Evolutionary conservation across 1,140 invertebrate species (phyloP), one percentile per base, ranked within the genome.

Genomic region (Philotrypesis tridentata): DNA sequence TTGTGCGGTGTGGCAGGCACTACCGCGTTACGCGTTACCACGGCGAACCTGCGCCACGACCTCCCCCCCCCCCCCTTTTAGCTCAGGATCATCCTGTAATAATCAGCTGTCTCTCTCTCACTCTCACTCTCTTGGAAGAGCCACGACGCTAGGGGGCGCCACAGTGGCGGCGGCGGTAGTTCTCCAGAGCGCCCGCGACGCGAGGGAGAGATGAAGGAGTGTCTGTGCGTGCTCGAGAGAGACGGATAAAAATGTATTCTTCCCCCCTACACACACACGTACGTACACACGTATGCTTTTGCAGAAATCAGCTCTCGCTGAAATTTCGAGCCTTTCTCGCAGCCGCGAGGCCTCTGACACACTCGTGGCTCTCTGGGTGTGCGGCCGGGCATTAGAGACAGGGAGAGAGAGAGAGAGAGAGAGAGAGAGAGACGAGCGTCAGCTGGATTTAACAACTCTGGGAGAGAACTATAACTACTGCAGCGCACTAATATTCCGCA

Each of bases 361-460:
- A 37, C 33, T 37, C 33, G 9, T 37, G 9, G n/a, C n/a, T n/a
- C n/a, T n/a, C n/a, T n/a, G n/a, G n/a, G n/a, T n/a, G n/a, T n/a
- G n/a, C n/a, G n/a, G n/a, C n/a, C n/a, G n/a, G 61, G 61, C n/a
- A 29, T 29, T 27, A 14, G 63, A 27, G 23, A 7, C 63, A 9
- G 33, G 33, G 9, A 37, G 33, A n/a, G n/a, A n/a, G n/a, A n/a
- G n/a, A n/a, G n/a, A n/a, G n/a, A n/a, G n/a, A n/a, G n/a, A n/a
- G n/a, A n/a, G n/a, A n/a, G n/a, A n/a, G n/a, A n/a, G n/a, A n/a
- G n/a, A n/a, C n/a, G 21, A 84, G 85, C 86, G 88, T 88, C 88
- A 89, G 88, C 88, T 89, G 88, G 87, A 82, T 85, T 88, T 88
- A 88, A 89, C 87, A 87, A 84, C 87, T 85, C 79, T 55, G 1